A percentile compares a stretch with the other conserved stretches of the same genome.
Conservation (phyloP, 2,797 vertebrate species). For the Neoniphon sammara region DNA sequence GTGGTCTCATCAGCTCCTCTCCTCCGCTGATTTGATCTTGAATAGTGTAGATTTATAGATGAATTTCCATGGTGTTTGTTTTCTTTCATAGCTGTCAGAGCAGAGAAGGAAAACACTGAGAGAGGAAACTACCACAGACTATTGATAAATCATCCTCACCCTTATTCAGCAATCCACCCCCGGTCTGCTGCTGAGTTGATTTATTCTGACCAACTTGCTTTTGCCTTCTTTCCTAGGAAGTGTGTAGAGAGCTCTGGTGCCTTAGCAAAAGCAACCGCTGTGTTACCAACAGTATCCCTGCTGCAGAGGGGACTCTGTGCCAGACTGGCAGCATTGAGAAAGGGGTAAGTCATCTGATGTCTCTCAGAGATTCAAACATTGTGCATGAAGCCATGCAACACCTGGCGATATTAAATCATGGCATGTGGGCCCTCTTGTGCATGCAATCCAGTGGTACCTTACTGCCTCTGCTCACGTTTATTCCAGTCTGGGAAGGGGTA, state of each 20-base stretch:
- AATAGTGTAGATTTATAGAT: slow-evolving; percentile 54
- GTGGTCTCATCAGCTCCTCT: slow-evolving; percentile 48
- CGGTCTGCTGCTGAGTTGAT: slow-evolving; percentile 52
- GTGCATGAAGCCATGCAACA: not conserved
- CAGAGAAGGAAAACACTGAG: slow-evolving; percentile 29
- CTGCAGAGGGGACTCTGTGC: slow-evolving; percentile 96
- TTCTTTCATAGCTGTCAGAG: slow-evolving; percentile 34
- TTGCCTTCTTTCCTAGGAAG: slow-evolving; percentile 99
- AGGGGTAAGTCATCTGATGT: slow-evolving; percentile 87
- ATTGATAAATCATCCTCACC: slow-evolving; percentile 50
- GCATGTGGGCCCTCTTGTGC: not conserved
- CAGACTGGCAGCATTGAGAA: slow-evolving; percentile 97
- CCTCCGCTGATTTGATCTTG: slow-evolving; percentile 51
- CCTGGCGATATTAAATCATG: slow-evolving; percentile 4
- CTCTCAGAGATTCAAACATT: not conserved
- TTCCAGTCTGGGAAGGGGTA: slow-evolving; percentile 27
- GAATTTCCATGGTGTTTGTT: slow-evolving; percentile 33
- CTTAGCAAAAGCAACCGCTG: slow-evolving; percentile 99
- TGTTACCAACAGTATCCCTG: slow-evolving; percentile 98
- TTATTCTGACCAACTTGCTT: slow-evolving; percentile 97
- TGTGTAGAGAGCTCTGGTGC: slow-evolving; percentile 99
- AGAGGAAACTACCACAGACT: slow-evolving; percentile 44
- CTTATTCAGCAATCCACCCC: slow-evolving; percentile 17
- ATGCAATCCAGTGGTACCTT: slow-evolving; percentile 24
- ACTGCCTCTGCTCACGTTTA: slow-evolving; percentile 41